A percentile compares a stretch with the other conserved stretches of the same genome.
These are phyloP conservation scores for Anastatus disparis DNA, from an alignment of 1,140 invertebrate genomes.

Conservation along the genomic window DNA sequence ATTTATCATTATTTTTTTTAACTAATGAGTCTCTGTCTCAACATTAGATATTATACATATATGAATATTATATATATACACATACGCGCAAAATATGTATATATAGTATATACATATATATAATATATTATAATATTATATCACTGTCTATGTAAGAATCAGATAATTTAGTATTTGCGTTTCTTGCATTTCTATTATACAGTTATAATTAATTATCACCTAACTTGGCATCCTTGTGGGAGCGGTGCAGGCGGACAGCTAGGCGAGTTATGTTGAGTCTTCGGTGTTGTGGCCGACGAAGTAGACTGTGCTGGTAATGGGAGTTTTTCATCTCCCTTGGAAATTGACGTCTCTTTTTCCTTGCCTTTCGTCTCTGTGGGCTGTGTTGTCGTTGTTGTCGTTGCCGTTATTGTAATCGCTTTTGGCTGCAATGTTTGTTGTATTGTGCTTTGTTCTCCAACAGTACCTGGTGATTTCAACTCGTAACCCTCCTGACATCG, in stretches of 20 bases:
- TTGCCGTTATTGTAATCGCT: too few species aligned
- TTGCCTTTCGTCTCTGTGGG: constrained; percentile 43
- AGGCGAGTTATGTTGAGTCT: constrained; percentile 52
- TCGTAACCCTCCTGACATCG: constrained; percentile 79
- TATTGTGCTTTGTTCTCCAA: not conserved
- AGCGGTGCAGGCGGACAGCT: constrained; percentile 70
- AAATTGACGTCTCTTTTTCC: constrained; percentile 47
- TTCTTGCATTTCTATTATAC: constrained; percentile 59
- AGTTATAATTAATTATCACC: constrained; percentile 80
- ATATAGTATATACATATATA: constrained; percentile 47
- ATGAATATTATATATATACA: constrained; percentile 53
- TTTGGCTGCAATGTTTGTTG: not conserved
- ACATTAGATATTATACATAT: constrained; percentile 46
- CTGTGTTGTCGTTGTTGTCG: constrained; percentile 26
- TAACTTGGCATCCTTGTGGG: constrained; percentile 86
- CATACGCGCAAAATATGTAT: constrained; percentile 48
- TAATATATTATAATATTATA: constrained; percentile 26
- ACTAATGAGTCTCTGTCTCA: constrained; percentile 54
- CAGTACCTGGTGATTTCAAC: constrained; percentile 60
- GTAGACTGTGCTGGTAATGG: constrained; percentile 14
- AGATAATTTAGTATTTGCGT: constrained; percentile 12
- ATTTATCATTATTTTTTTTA: constrained; percentile 40
- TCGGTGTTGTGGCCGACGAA: constrained; percentile 43
- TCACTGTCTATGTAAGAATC: constrained; percentile 28
- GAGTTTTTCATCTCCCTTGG: constrained; percentile 38